A percentile compares a stretch with the other conserved stretches of the same genome.
Evolutionary conservation across 64 coral and sea anemone genomes (phyloP).

Genomic region (Anthopleura sola): DNA sequence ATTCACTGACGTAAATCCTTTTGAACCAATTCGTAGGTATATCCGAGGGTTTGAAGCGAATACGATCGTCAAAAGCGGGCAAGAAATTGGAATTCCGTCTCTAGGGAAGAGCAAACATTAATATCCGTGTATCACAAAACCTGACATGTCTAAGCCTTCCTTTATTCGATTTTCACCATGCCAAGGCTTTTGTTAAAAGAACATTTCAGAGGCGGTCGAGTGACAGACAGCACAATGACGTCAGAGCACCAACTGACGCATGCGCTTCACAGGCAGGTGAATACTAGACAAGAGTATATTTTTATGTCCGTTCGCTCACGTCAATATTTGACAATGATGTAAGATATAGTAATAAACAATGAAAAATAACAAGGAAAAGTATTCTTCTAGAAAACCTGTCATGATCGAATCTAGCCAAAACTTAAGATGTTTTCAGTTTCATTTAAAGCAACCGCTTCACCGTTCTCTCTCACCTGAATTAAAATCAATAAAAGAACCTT

Average conservation of each 20-base stretch:
- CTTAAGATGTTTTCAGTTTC: too few relatives aligned
- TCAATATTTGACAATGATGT: neutral
- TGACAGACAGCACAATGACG: neutral
- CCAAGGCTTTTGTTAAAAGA: neutral
- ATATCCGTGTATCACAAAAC: neutral
- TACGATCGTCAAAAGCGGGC: neutral
- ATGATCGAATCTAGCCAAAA: too few relatives aligned
- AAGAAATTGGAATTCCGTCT: neutral
- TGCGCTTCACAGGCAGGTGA: neutral
- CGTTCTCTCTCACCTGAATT: too few relatives aligned
- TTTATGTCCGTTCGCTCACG: neutral
- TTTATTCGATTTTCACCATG: neutral
- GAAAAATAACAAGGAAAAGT: neutral
- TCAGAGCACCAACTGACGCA: neutral
- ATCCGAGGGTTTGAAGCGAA: neutral
- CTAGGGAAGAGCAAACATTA: neutral
- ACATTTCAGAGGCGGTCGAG: neutral
- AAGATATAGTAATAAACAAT: neutral
- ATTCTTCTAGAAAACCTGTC: neutral
- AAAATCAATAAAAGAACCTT: too few relatives aligned
- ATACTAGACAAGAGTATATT: neutral
- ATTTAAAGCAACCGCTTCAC: too few relatives aligned
- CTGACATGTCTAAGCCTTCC: neutral
- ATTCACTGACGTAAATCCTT: neutral
- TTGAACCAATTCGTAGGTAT: neutral